Evolutionary conservation across 2,888 invertebrate genomes (phyloP).

Genomic region (Amiota communis): DNA sequence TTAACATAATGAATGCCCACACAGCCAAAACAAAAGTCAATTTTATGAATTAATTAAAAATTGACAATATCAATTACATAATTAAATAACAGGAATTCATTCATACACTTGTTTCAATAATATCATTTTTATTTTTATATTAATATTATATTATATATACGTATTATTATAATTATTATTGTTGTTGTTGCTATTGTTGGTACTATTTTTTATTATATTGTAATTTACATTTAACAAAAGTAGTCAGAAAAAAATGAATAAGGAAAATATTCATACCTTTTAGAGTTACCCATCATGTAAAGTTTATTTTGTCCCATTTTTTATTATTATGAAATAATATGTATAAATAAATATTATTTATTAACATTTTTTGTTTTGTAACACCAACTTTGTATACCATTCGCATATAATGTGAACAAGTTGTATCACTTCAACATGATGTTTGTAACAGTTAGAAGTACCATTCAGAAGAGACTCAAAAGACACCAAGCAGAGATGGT

Average conservation of each 20-base stretch:
- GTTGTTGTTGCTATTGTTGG: not conserved
- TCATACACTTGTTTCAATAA: not conserved
- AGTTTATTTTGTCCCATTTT: too few relatives aligned
- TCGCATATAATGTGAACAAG: too few relatives aligned
- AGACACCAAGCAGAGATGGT: too few relatives aligned
- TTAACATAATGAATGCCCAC: not conserved
- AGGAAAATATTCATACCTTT: constrained; percentile 18
- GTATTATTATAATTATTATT: not conserved
- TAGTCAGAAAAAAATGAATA: not conserved
- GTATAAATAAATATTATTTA: too few relatives aligned
- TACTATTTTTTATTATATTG: not conserved
- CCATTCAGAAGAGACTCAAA: too few relatives aligned
- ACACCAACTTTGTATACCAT: too few relatives aligned
- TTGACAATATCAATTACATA: constrained; percentile 47
- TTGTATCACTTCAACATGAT: too few relatives aligned
- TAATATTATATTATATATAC: not conserved
- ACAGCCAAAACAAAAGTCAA: constrained; percentile 27
- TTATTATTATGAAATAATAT: too few relatives aligned
- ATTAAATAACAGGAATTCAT: constrained; percentile 44
- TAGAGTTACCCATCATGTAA: too few relatives aligned
- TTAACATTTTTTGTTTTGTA: too few relatives aligned
- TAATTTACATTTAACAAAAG: not conserved
- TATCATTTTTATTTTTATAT: not conserved
- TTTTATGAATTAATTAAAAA: constrained; percentile 46
- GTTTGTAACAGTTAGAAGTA: too few relatives aligned